Percentiles rank a stretch among this genome's conserved stretches.
These are phyloP conservation scores for Limnephilus lunatus DNA, from an alignment of 2,888 invertebrate genomes.

Conservation along the genomic window DNA sequence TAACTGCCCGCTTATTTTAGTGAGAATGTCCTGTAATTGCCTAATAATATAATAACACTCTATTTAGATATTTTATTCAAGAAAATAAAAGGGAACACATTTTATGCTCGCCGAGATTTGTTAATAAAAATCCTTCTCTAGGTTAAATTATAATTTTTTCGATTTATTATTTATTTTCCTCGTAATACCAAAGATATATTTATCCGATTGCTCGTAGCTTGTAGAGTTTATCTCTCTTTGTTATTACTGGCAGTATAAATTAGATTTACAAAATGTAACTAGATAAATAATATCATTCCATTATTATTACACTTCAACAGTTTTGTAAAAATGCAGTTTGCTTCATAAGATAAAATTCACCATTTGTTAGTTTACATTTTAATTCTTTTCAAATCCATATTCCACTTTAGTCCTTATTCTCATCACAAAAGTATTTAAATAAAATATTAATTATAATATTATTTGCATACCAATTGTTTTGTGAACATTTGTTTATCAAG, in stretches of 20 bases:
- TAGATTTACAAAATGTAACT: conserved; percentile 2
- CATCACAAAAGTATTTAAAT: conserved; percentile 11
- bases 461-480: not conserved
- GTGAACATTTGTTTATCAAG: not conserved
- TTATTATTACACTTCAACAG: not conserved
- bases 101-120: not conserved
- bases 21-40: not conserved
- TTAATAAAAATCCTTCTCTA: not conserved
- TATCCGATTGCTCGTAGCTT: not conserved
- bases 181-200: conserved; percentile 20
- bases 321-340: not conserved
- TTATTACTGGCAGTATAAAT: not conserved
- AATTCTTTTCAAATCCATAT: not conserved
- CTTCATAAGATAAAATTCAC: not conserved
- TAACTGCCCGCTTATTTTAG: not conserved
- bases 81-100: not conserved
- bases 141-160: not conserved
- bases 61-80: not conserved
- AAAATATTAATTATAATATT: conserved; percentile 1
- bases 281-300: not conserved
- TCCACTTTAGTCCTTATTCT: conserved; percentile 25
- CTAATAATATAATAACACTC: not conserved
- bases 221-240: not conserved
- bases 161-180: not conserved
- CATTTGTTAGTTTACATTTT: not conserved